Evolutionary conservation across 2,113 vertebrate genomes (phyloP), one percentile per base, ranked within the genome.

Genomic region (Typhlomys cinereus): DNA sequence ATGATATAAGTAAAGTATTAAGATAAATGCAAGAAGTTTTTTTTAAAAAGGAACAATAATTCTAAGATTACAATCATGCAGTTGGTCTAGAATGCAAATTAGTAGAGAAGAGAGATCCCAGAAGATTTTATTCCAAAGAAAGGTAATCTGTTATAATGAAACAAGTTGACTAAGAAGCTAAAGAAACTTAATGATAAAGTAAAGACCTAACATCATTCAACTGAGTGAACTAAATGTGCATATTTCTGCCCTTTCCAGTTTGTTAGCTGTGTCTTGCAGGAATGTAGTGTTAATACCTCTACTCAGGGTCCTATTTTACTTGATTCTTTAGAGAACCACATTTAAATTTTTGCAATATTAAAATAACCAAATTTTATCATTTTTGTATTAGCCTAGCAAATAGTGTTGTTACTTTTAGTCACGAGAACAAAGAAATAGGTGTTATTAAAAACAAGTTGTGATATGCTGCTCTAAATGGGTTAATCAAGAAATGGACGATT

Each of bases 91-190:
- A 27, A 88, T 78, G 13, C 27, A 78, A 82, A 71, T 89, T 76
- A 89, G 67, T 52, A 70, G 31, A 15, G 34, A 86, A 82, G n/a
- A 89, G 44, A 18, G n/a, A 52, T 82, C 46, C 27, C 59, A 27
- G 46, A 61, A 88, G 27, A 73, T 31, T 31, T 81, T 80, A 41
- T 59, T 9, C 31, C 74, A 25, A 69, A 46, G 25, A 61, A 89
- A 89, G 89, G 14, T 88, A 74, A 64, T 75, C 89, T 94, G 31
- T 69, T 62, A 25, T 75, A 62, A 46, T 39, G 85, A 94, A 82
- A 41, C 31, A 71, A 46, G 36, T n/a, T 62, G 74, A 76, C 54
- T 71, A 86, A 82, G 90, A 90, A 89, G 25, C 1, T 14, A 91
- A 31, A 64, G 48, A 54, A 66, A 59, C n/a, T 18, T 54, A 31